Conservation (phyloP, 2,113 vertebrate species). For the Hemiscyllium ocellatum region DNA sequence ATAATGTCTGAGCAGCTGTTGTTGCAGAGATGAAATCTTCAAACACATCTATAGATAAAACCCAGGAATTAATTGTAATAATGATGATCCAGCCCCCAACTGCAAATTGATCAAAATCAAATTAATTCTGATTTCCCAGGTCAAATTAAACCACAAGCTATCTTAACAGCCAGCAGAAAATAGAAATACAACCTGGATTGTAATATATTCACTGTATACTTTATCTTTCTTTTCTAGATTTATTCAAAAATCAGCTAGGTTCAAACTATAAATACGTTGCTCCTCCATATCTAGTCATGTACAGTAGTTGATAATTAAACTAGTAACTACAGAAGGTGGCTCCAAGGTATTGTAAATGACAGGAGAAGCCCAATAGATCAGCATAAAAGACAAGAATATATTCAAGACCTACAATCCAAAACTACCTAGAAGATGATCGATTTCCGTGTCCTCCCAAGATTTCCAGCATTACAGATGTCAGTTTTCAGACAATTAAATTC, state of each 20-base stretch:
- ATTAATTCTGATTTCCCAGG: neutral
- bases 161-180: neutral
- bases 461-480: no score
- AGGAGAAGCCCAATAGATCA: neutral
- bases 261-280: neutral
- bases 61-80: neutral
- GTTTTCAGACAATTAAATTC: no score
- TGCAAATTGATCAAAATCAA: neutral
- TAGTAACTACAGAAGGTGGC: neutral
- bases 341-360: neutral
- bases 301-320: neutral
- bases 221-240: neutral
- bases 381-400: neutral
- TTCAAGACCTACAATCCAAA: neutral
- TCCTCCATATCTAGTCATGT: no score
- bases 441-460: no score
- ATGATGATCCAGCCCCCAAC: neutral
- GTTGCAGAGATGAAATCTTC: conserved; percentile 98
- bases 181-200: neutral
- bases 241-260: neutral
- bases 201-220: neutral
- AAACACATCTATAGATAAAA: conserved; percentile 75
- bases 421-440: neutral
- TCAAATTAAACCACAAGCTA: neutral
- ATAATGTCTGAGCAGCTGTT: conserved; percentile 90